These are phyloP conservation scores for Euwallacea similis DNA, from an alignment of 1,140 invertebrate genomes.

Conservation along the genomic window DNA sequence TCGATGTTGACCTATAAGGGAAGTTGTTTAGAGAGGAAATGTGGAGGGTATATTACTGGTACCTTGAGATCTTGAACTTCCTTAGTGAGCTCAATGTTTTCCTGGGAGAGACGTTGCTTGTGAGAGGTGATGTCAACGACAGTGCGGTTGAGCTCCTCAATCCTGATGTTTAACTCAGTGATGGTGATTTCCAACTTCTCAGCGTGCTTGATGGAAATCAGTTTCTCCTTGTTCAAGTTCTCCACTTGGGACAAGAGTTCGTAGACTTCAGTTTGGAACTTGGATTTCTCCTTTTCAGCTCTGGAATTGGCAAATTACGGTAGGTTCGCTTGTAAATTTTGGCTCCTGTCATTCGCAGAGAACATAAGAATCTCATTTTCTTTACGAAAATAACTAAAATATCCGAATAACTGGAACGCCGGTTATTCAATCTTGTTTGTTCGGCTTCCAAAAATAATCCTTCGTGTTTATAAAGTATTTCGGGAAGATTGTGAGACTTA, in stretches of 20 bases:
- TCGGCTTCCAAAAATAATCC: slow-evolving; percentile 27
- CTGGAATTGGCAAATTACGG: slow-evolving; percentile 56
- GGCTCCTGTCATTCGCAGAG: slow-evolving; percentile 6
- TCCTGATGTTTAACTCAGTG: slow-evolving; percentile 87
- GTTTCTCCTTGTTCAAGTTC: slow-evolving; percentile 87
- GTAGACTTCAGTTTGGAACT: slow-evolving; percentile 95
- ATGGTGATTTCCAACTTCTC: slow-evolving; percentile 89
- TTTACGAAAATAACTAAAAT: slow-evolving; percentile 24
- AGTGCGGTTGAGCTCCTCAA: slow-evolving; percentile 93
- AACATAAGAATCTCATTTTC: slow-evolving; percentile 15
- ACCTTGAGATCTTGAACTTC: slow-evolving; percentile 91
- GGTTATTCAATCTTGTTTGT: slow-evolving; percentile 15
- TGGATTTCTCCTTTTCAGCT: slow-evolving; percentile 92
- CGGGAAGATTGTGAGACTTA: no score
- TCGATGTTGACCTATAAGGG: slow-evolving; percentile 74
- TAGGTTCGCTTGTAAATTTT: slow-evolving; percentile 14
- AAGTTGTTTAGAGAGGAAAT: neutral
- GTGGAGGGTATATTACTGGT: neutral
- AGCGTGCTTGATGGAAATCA: slow-evolving; percentile 81
- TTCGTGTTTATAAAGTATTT: no score
- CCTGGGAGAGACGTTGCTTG: slow-evolving; percentile 83
- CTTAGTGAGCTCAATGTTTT: slow-evolving; percentile 92
- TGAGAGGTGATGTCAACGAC: slow-evolving; percentile 92
- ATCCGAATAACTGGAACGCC: slow-evolving; percentile 27
- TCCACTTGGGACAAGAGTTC: slow-evolving; percentile 93